Base-by-base conservation (phyloP, 64 coral and sea anemone species). In the Stylophora pistillata region DNA sequence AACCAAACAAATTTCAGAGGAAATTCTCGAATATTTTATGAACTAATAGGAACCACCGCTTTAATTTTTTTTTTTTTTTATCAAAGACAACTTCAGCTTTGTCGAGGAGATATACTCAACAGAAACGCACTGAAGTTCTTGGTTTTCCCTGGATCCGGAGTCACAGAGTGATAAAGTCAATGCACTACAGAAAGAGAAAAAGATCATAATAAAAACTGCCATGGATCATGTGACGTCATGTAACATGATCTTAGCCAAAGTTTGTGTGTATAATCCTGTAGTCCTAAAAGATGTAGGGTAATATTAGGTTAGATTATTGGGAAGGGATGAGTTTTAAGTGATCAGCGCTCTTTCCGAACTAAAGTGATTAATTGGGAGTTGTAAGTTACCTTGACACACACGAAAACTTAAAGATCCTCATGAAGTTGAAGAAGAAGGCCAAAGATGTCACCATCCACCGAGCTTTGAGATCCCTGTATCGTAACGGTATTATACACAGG, bases 331-430 rank as follows among this genome's bases (percentile, higher is more conserved):
- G 37, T 47, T 47, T 1, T 47, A 47, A 47, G 3, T 47, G 3
- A 47, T 47, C 37, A 47, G 37, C 7, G 1, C 37, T 47, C 37
- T 47, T 47, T 47, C 62, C 21, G 1, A 25, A 25, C 31, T 34
- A 1, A 25, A 25, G 17, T 75, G 29, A 76, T 10, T 15, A 57
- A 20, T 13, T 20, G 9, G 29, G 5, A 79, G 37, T 1, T 47
- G 37, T 56, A 98, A 7, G 37, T 47, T 88, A 98, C 95, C 91
- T 91, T 79, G 88, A 89, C 18, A 94, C 86, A 52, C 92, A 88
- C 33, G 92, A 91, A 28, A 98, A 98, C n/a, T 98, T 98, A 53
- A 94, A 98, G 16, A 94, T 70, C 66, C 95, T 85, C 18, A 98
- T 58, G 32, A 58, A 98, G 87, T 98, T 98, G 23, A 93, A 85